phyloP scores from a whole-genome alignment of 2,888 invertebrate genomes.

The Lepidocyrtoides sp. region DNA sequence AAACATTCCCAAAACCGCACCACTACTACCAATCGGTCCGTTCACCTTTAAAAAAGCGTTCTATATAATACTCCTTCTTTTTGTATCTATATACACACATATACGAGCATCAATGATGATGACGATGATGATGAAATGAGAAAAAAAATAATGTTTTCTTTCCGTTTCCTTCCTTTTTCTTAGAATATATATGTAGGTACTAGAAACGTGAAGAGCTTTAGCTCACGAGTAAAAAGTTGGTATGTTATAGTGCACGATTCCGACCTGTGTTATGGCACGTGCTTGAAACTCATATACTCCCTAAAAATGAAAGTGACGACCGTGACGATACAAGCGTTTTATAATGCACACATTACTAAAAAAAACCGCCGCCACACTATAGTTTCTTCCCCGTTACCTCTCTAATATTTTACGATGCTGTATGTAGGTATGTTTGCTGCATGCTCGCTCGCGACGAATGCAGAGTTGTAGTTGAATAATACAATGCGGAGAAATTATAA shows the following conservation, averaged over 20 bases:
- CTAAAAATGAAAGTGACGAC: constrained; percentile 24
- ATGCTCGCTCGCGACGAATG: background rate
- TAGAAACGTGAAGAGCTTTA: constrained; percentile 27
- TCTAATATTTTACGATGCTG: too few species aligned
- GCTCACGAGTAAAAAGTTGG: constrained; percentile 16
- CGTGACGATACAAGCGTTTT: constrained; percentile 16
- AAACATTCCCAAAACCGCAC: background rate
- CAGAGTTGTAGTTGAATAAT: background rate
- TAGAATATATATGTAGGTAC: background rate
- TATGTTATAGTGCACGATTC: constrained; percentile 61
- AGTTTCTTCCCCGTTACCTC: too few species aligned
- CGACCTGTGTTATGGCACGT: constrained; percentile 59
- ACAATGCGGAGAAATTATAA: too few species aligned
- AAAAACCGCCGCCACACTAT: background rate
- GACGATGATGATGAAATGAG: constrained; percentile 14
- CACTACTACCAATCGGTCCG: background rate
- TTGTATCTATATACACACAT: background rate
- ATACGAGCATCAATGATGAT: background rate
- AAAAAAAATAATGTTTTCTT: constrained; percentile 63
- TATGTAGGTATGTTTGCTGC: background rate
- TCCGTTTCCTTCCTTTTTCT: constrained; percentile 60
- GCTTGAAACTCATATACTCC: constrained; percentile 30
- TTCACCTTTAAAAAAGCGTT: constrained; percentile 1
- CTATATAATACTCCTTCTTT: background rate
- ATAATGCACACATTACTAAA: background rate